phyloP scores from a whole-genome alignment of 2,113 vertebrate genomes.

The Cavia porcellus region DNA sequence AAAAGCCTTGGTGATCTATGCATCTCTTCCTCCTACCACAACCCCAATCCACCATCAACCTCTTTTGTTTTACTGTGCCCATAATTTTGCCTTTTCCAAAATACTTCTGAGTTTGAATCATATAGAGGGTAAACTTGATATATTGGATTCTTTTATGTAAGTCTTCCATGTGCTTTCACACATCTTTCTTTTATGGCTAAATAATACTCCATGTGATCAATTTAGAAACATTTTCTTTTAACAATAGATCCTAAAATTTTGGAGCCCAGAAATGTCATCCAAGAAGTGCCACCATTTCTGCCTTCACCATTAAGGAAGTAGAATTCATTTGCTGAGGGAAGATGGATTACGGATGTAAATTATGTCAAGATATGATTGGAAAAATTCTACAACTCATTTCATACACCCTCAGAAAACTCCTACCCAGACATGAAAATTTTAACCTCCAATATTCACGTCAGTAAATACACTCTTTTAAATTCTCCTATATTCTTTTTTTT shows the following conservation, averaged over 20 bases:
- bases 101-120: not conserved
- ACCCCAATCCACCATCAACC: not conserved
- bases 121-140: not conserved
- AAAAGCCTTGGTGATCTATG: not conserved
- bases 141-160: not conserved
- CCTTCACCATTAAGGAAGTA: not conserved
- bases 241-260: not conserved
- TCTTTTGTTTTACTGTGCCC: not conserved
- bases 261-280: not conserved
- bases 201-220: not conserved
- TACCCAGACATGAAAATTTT: not conserved
- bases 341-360: not conserved
- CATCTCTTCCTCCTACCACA: not conserved
- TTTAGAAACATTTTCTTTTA: constrained; percentile 14
- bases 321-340: not conserved
- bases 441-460: not conserved
- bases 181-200: constrained; percentile 22
- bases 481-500: not conserved
- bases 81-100: not conserved
- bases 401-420: not conserved
- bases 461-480: not conserved
- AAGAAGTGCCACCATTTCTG: not conserved
- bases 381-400: not conserved
- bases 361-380: not conserved
- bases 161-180: not conserved